Base-by-base conservation (phyloP, 2,113 vertebrate genomes). In the Heterotis niloticus region DNA sequence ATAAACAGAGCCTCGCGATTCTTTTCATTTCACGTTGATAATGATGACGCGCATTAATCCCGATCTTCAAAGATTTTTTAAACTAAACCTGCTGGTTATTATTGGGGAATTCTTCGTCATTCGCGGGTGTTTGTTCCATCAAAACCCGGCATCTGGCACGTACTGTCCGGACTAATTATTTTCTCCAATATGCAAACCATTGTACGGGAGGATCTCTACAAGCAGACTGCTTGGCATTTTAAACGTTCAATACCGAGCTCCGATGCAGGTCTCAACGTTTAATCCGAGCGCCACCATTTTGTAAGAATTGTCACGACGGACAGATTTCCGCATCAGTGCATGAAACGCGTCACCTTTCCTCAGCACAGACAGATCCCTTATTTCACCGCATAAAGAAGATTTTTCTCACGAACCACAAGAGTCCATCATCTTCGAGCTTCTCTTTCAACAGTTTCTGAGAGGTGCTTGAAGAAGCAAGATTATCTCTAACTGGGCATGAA, bases 11-110 rank as follows among this genome's bases (percentile, higher is more conserved):
- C 23, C 54, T 17, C 60, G 17, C 14, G 0, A 57, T 60, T 75
- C 56, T 60, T 17, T 75, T 54, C 71, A 51, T 74, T 74, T 57
- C n/a, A 26, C 28, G 57, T 13, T 5, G n/a, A 62, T 75, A 60
- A 75, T 75, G 73, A 60, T 75, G 23, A 29, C 26, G 16, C 10
- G 23, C 73, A 75, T 75, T 75, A 60, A 52, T n/a, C 54, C 71
- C 17, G 29, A 60, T 28, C 54, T 29, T 13, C 60, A 56, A 75
- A 60, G n/a, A 29, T 60, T 62, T 54, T 23, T 56, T 17, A 34
- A 29, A 18, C 60, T 54, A 75, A 75, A 75, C 51, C 26, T 10
- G 56, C 65, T 67, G 23, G 23, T 67, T 29, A 68, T 68, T 68
- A 68, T 24, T 1, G 34, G 23, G 17, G 66, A 29, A 29, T 68